Evolutionary conservation across 2,797 vertebrate species (phyloP), one percentile per base, ranked within the genome.

Genomic region (Bradypus variegatus): DNA sequence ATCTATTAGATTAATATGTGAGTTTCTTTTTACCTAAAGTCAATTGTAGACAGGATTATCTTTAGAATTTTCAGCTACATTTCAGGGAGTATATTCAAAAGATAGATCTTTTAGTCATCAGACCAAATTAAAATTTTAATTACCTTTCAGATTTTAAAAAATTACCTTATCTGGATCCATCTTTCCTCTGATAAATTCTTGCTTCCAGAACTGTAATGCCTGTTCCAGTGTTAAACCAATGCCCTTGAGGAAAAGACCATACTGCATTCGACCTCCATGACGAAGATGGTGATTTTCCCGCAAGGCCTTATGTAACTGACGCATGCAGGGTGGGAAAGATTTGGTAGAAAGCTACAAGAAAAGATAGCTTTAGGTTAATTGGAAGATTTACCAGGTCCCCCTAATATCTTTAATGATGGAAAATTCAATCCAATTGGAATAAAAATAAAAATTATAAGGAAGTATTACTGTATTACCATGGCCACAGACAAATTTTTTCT

Each of bases 241-340:
- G 86, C 99, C 99, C 95, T 99, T 99, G 16, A 99, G 97, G 97
- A 99, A 99, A 76, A 99, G 98, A 2, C 99, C 99, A 0, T 99
- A 99, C 82, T 99, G 99, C 99, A 99, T 99, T 0, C 99, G 98
- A 33, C 99, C 99, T 0, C 99, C 99, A 0, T 99, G 99, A 0
- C 99, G 99, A 38, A 99, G 98, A 89, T 99, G 99, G 95, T 99
- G 99, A 96, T 96, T 98, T 45, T 99, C 99, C 69, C 98, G 97
- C 3, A 99, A 97, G 31, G 97, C 96, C 97, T 98, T 98, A 96
- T 99, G 99, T 93, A 99, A 95, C 96, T 99, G 98, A 87, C 98
- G 98, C 99, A 99, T 99, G 94, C 99, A 99, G 13, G 98, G 98
- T 0, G 99, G 99, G 96, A 98, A 99, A 0, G 99, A 99, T 94